Evolutionary conservation across 1,140 invertebrate species (phyloP), one percentile per base, ranked within the genome.

Genomic region (Drosophila miranda): DNA sequence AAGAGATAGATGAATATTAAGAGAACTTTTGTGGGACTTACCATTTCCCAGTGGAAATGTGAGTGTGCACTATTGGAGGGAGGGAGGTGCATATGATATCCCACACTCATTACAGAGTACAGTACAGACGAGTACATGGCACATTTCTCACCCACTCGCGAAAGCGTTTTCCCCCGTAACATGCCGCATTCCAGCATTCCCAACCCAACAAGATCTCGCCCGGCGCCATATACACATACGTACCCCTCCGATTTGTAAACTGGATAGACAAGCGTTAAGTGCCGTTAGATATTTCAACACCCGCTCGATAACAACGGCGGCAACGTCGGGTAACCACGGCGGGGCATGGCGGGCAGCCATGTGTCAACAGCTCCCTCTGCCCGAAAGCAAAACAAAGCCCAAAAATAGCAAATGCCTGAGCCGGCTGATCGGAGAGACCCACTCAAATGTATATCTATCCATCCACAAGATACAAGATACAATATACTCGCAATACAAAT

Each of bases 261-360:
- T 61, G 67, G 50, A 58, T 60, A 54, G 60, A 60, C 60, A 59
- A 66, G 67, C 57, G 51, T 30, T 57, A 71, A 70, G 48, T 73
- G 46, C 53, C 59, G 59, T 72, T 52, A 49, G 34, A 34, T 19
- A 56, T 84, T 84, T 84, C 81, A 77, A 84, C 80, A 84, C 68
- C 81, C 76, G 67, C 73, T 54, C 55, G 68, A 59, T 67, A 76
- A 81, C 61, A 76, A 72, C 38, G 34, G 11, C 34, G 38, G 38
- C 59, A 82, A 48, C 51, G 63, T 51, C 28, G 19, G 4, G 19
- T 19, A 38, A 52, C 53, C 46, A 43, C 28, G 9, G 13, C 8
- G 50, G 51, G 21, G 51, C 8, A 46, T 30, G 43, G 26, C 51
- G 53, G 53, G 67, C 49, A 44, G 43, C 26, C 55, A 78, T 41